phyloP scores from a whole-genome alignment of 2,888 invertebrate species.

The Pseudococcus longispinus region DNA sequence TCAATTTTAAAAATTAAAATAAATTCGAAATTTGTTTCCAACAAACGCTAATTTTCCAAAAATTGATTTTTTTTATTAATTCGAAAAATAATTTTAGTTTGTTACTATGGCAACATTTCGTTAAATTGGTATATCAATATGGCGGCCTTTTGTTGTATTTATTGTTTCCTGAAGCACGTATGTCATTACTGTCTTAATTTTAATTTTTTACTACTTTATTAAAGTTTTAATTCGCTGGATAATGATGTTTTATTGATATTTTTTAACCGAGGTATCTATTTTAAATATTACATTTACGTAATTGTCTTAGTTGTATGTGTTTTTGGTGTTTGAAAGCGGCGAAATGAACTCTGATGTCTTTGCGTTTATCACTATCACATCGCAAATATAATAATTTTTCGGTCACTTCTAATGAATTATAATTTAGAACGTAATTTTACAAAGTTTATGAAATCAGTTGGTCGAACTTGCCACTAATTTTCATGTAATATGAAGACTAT shows the following conservation, averaged over 20 bases:
- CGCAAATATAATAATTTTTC: background rate
- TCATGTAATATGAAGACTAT: background rate
- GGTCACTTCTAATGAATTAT: background rate
- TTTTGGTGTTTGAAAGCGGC: background rate
- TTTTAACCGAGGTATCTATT: background rate
- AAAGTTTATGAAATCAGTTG: background rate
- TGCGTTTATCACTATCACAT: background rate
- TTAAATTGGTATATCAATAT: constrained; percentile 26
- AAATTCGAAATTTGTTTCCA: background rate
- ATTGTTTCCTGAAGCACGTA: constrained; percentile 5
- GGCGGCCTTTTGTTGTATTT: constrained; percentile 45
- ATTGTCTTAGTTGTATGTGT: background rate
- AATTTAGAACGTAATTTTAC: background rate
- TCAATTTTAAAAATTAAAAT: too few species aligned
- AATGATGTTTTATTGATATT: background rate
- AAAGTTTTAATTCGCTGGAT: background rate
- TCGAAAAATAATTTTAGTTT: background rate
- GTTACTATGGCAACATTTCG: background rate
- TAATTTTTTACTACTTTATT: background rate
- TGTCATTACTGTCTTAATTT: constrained; percentile 11
- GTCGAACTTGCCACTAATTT: background rate
- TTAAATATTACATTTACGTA: background rate
- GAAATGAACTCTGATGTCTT: constrained; percentile 6
- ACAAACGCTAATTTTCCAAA: background rate
- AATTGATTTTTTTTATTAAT: background rate